These are phyloP conservation scores for Simalia tracyae DNA, from an alignment of 2,797 vertebrate species.

Conservation along the genomic window DNA sequence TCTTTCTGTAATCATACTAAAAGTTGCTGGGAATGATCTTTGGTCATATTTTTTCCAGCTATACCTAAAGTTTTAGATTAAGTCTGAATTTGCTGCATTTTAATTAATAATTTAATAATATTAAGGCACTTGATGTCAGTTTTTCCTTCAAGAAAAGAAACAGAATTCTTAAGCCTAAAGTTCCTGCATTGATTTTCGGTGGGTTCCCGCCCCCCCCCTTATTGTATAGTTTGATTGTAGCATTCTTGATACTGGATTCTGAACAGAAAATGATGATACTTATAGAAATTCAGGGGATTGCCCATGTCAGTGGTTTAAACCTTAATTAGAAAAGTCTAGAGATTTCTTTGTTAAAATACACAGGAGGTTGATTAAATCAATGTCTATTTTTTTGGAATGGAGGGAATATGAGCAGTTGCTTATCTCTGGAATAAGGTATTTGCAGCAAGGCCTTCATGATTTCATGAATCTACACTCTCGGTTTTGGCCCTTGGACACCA, in stretches of 20 bases:
- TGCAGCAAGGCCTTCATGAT: slow-evolving; percentile 3
- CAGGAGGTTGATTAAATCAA: background rate
- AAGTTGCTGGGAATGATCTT: slow-evolving; percentile 50
- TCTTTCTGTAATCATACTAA: slow-evolving; percentile 36
- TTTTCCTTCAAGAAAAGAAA: slow-evolving; percentile 41
- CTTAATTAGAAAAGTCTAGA: slow-evolving; percentile 27
- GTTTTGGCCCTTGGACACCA: slow-evolving; percentile 39
- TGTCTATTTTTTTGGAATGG: background rate
- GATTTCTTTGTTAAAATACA: slow-evolving; percentile 22
- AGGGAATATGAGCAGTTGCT: background rate
- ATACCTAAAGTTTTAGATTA: slow-evolving; percentile 23
- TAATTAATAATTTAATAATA: slow-evolving; percentile 45
- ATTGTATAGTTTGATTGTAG: slow-evolving; percentile 42
- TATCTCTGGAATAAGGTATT: slow-evolving; percentile 23
- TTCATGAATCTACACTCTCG: slow-evolving; percentile 45
- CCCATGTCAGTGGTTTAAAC: slow-evolving; percentile 44
- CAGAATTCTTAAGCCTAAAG: background rate
- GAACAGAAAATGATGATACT: slow-evolving; percentile 35
- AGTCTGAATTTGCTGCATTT: slow-evolving; percentile 51
- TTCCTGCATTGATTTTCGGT: slow-evolving; percentile 25
- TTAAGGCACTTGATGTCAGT: slow-evolving; percentile 53
- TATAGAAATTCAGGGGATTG: slow-evolving; percentile 41
- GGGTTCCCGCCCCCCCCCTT: background rate
- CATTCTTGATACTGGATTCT: slow-evolving; percentile 42
- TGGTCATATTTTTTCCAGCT: slow-evolving; percentile 16